A percentile compares a stretch with the other conserved stretches of the same genome.
Conservation (phyloP, 1,140 invertebrate species). For the Calephelis virginiensis region DNA sequence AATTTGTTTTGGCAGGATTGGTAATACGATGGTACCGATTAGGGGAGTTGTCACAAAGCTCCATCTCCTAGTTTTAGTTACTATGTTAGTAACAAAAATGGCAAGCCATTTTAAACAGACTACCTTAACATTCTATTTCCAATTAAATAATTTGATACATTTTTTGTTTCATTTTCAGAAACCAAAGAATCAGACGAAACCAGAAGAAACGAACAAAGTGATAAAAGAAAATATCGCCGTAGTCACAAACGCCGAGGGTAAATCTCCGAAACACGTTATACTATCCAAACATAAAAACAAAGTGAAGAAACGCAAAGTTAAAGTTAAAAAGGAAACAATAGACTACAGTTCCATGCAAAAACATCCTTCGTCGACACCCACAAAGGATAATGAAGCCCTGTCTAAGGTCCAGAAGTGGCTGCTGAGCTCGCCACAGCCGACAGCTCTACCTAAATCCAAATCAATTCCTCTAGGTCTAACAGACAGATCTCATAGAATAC, state of each 20-base stretch:
- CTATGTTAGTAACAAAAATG: no score
- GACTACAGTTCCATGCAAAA: constrained; percentile 85
- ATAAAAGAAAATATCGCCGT: constrained; percentile 60
- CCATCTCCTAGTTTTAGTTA: no score
- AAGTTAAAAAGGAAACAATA: constrained; percentile 85
- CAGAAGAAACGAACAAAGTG: constrained; percentile 58
- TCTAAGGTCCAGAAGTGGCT: constrained; percentile 91
- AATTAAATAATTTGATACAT: no score
- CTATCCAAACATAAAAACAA: constrained; percentile 74
- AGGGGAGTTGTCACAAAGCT: no score
- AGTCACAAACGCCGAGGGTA: constrained; percentile 67
- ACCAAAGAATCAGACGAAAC: constrained; percentile 49
- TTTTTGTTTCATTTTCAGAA: constrained; percentile 46
- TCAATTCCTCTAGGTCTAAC: constrained; percentile 84
- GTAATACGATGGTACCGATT: no score
- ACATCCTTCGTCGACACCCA: constrained; percentile 64
- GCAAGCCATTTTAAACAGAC: no score
- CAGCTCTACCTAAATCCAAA: constrained; percentile 83
- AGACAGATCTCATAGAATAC: constrained; percentile 59
- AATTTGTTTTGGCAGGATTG: no score
- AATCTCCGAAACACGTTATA: constrained; percentile 69
- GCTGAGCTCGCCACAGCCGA: constrained; percentile 83
- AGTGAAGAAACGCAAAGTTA: constrained; percentile 67
- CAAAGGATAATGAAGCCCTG: constrained; percentile 83
- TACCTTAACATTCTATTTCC: no score